Evolutionary conservation across 2,113 vertebrate species (phyloP), one percentile per base, ranked within the genome.

Genomic region (Albula glossodonta): DNA sequence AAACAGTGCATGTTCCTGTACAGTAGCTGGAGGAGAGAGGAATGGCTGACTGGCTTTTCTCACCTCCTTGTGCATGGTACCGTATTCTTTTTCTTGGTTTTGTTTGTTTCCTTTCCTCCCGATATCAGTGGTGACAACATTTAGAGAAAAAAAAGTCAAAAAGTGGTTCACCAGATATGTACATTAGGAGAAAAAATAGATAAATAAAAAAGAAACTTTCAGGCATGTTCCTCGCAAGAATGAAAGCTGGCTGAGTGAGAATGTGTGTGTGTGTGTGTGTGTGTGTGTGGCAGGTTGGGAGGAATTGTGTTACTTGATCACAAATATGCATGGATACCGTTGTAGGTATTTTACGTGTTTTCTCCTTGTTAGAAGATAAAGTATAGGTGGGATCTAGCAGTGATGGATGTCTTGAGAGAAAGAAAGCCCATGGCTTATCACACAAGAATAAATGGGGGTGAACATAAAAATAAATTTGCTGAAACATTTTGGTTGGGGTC

Each of bases 251-350:
- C 31, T 52, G 51, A n/a, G 60, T 53, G 85, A 78, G 91, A 77
- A 41, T 41, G 31, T 41, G 48, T 83, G 85, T 79, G 90, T 50
- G 87, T 51, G 89, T 78, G 84, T 63, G 78, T 49, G 51, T 41
- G 80, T 11, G 79, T 60, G 63, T 82, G 78, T 87, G 88, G 88
- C 52, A 77, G 77, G 17, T 83, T 57, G 57, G 77, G 86, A 87
- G 86, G 86, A 83, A 84, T 89, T 88, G 90, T 85, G 79, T 87
- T 89, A 82, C 86, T 78, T 90, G 80, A 92, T 94, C 94, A 94
- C 94, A 91, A 92, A 93, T 95, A 95, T 95, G 95, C 94, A 95
- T 95, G 94, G 93, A 95, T 96, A 95, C 94, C 94, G 93, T 95
- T 95, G 66, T 95, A 95, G 95, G 95, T 95, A 95, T 95, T 94